Base-by-base conservation (phyloP, 1,140 invertebrate genomes). In the Lasaia peninsularis region DNA sequence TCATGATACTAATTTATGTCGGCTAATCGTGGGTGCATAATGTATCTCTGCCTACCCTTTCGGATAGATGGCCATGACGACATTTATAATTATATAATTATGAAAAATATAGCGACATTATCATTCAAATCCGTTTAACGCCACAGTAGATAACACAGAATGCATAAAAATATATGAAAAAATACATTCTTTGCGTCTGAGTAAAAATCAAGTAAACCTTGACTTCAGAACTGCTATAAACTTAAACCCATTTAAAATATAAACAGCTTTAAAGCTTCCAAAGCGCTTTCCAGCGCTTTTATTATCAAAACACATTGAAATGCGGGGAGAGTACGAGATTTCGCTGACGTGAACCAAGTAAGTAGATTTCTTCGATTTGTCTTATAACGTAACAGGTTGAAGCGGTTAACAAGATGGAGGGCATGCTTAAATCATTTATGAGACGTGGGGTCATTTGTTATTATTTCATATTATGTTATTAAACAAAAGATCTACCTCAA, bases 301-400 rank as follows among this genome's bases (percentile, higher is more conserved):
- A 44, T 20, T 44, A 44, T 44, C 20, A 44, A 44, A 44, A 10
- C 37, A 9, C 18, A 67, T 73, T 69, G 56, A 63, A 35, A 73
- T 73, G 62, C 70, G 58, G 16, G 44, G 0, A 20, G 58, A 60
- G 67, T 69, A 28, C 54, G 24, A 54, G 62, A 57, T 65, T 64
- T 56, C 52, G 58, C 69, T 69, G 64, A 67, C 58, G 64, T 59
- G 67, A 57, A 52, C 58, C 61, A 62, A 70, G 67, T 62, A 54
- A 32, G 63, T 62, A 67, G 67, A 69, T 69, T 67, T 60, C 58
- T 21, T 55, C 67, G 59, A 73, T 73, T 70, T 65, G 65, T 73
- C 71, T 70, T 63, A 21, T 60, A 56, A 70, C 61, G 71, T 73
- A 70, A 73, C 68, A 70, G 71, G 68, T 73, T 70, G 67, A 60